Percentiles rank a stretch among this genome's conserved stretches.
phyloP scores from a whole-genome alignment of 2,888 invertebrate species.

The Lymantria monacha region DNA sequence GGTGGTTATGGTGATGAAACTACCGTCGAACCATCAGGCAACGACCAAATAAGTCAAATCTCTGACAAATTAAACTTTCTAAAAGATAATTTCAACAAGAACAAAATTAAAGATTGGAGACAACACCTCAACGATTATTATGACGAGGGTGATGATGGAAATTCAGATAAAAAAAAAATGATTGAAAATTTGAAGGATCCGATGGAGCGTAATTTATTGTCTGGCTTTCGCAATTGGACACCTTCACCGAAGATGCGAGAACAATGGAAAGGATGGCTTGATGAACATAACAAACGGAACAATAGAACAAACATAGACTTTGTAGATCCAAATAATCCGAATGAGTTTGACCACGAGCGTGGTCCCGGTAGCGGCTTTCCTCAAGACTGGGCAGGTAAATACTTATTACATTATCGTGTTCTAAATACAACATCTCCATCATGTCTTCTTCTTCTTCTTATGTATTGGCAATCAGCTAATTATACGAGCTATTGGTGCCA shows the following conservation, averaged over 20 bases:
- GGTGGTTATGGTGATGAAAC: background rate
- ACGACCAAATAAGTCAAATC: no score
- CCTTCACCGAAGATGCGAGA: background rate
- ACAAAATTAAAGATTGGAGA: background rate
- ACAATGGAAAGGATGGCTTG: background rate
- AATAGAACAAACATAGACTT: background rate
- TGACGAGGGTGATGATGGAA: background rate
- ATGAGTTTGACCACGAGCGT: background rate
- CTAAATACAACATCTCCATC: no score
- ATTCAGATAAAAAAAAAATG: background rate
- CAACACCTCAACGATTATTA: background rate
- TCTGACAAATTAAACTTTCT: no score
- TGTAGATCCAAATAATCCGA: background rate
- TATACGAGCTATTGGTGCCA: no score
- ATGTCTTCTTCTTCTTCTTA: no score
- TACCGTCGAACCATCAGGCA: background rate
- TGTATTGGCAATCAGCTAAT: no score
- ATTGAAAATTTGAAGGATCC: background rate
- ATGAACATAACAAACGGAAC: background rate
- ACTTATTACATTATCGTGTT: constrained; percentile 1
- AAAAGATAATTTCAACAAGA: no score
- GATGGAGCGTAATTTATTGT: background rate
- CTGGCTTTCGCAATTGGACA: background rate
- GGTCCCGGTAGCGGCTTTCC: background rate
- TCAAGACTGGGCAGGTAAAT: background rate